These are phyloP conservation scores for Neomicropteryx cornuta DNA, from an alignment of 1,140 invertebrate genomes.

Conservation along the genomic window DNA sequence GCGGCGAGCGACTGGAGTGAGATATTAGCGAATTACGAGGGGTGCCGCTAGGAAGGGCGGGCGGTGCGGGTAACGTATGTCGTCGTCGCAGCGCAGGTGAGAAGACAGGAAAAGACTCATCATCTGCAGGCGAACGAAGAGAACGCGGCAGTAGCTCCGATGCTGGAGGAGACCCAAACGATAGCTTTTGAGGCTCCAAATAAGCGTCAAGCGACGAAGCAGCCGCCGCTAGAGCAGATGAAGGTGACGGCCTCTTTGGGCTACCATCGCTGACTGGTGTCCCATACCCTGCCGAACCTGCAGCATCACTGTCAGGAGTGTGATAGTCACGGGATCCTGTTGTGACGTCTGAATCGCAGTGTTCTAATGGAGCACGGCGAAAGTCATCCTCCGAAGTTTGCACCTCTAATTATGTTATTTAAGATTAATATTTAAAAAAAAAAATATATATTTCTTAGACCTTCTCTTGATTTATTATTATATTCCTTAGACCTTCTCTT, in stretches of 20 bases:
- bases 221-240: slow-evolving; percentile 71
- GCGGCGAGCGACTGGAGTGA: slow-evolving; percentile 52
- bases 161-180: slow-evolving; percentile 63
- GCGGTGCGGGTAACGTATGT: slow-evolving; percentile 30
- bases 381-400: slow-evolving; percentile 21
- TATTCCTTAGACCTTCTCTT: too few relatives aligned
- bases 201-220: slow-evolving; percentile 75
- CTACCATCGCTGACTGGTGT: slow-evolving; percentile 45
- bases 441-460: too few relatives aligned
- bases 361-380: slow-evolving; percentile 30
- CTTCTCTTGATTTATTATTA: too few relatives aligned
- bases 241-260: slow-evolving; percentile 67
- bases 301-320: slow-evolving; percentile 30
- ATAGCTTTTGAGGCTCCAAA: slow-evolving; percentile 66
- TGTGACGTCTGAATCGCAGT: slow-evolving; percentile 27
- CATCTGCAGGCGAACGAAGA: slow-evolving; percentile 48
- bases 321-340: slow-evolving; percentile 30
- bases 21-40: slow-evolving; percentile 56
- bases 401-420: too few relatives aligned
- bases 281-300: slow-evolving; percentile 50
- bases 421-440: too few relatives aligned
- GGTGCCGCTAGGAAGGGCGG: slow-evolving; percentile 33
- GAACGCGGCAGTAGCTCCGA: slow-evolving; percentile 55
- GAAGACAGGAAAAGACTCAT: slow-evolving; percentile 75
- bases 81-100: slow-evolving; percentile 58